Percentiles rank a stretch among this genome's conserved stretches.
These are phyloP conservation scores for Saguinus midas DNA, from an alignment of 2,113 vertebrate species.

Conservation along the genomic window DNA sequence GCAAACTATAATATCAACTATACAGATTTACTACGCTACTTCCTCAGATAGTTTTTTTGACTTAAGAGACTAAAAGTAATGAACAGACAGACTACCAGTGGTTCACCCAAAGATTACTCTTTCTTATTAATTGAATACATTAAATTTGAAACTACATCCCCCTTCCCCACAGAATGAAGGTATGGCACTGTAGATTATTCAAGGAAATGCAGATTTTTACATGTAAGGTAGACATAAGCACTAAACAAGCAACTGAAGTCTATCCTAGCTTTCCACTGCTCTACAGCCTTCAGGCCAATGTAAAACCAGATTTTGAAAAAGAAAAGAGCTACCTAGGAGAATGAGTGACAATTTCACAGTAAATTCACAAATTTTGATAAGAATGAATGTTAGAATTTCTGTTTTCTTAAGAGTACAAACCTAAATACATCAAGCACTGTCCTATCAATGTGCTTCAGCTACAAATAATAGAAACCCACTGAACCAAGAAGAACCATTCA, in stretches of 20 bases:
- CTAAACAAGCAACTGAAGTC: not conserved
- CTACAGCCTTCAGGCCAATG: not conserved
- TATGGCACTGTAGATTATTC: not conserved
- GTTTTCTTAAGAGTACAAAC: not conserved
- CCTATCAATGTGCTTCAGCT: not conserved
- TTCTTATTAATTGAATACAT: not conserved
- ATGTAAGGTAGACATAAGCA: not conserved
- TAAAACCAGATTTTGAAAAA: slow-evolving; percentile 24
- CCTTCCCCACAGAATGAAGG: not conserved
- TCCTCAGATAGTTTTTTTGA: slow-evolving; percentile 10
- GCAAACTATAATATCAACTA: not conserved
- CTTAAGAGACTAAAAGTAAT: not conserved
- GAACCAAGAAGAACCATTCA: not conserved
- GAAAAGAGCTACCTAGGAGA: slow-evolving; percentile 14
- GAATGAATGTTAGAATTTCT: slow-evolving; percentile 16
- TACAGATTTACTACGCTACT: not conserved
- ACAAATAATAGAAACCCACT: not conserved
- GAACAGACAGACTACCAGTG: not conserved
- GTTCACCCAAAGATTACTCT: slow-evolving; percentile 1
- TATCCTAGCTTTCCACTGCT: not conserved
- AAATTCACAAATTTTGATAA: slow-evolving; percentile 49
- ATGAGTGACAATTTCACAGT: not conserved
- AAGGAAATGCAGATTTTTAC: slow-evolving; percentile 26
- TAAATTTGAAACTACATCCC: slow-evolving; percentile 26
- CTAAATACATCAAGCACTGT: not conserved